These are phyloP conservation scores for Ischnura elegans DNA, from an alignment of 2,888 invertebrate species.

Conservation along the genomic window DNA sequence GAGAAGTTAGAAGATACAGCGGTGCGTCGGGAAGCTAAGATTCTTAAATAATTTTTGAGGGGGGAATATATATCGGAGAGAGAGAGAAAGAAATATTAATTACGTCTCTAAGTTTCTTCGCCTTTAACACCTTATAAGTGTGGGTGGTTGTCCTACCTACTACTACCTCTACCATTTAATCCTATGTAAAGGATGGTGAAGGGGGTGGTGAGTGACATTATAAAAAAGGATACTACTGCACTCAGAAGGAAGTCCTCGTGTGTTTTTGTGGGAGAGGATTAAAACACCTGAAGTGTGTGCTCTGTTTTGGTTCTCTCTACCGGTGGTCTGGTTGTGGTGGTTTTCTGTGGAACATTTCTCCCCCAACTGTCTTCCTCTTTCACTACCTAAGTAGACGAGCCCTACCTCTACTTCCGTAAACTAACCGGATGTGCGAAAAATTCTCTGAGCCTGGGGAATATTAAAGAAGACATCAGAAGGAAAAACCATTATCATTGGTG, in stretches of 20 bases:
- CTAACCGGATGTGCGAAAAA: conserved; percentile 38
- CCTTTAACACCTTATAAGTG: conserved; percentile 38
- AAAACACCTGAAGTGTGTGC: conserved; percentile 58
- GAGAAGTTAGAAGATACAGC: conserved; percentile 54
- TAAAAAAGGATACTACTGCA: conserved; percentile 59
- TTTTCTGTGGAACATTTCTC: conserved; percentile 46
- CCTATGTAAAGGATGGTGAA: conserved; percentile 49
- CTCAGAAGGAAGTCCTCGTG: conserved; percentile 49
- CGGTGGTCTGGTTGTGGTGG: conserved; percentile 64
- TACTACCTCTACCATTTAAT: conserved; percentile 50
- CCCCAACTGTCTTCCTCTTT: conserved; percentile 23
- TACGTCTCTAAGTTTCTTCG: neutral
- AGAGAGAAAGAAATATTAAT: neutral
- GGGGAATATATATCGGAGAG: no score
- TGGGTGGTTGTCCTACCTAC: conserved; percentile 21
- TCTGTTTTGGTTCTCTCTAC: conserved; percentile 57
- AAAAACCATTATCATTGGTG: neutral
- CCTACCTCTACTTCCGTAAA: conserved; percentile 45
- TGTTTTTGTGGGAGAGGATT: conserved; percentile 51
- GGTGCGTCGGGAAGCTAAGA: conserved; percentile 62
- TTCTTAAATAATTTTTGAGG: conserved; percentile 42
- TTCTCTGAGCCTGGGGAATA: neutral
- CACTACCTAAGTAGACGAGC: conserved; percentile 7
- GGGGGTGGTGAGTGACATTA: conserved; percentile 62
- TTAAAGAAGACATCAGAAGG: neutral